Evolutionary conservation across 2,113 vertebrate genomes (phyloP).

Genomic region (Rattus norvegicus): DNA sequence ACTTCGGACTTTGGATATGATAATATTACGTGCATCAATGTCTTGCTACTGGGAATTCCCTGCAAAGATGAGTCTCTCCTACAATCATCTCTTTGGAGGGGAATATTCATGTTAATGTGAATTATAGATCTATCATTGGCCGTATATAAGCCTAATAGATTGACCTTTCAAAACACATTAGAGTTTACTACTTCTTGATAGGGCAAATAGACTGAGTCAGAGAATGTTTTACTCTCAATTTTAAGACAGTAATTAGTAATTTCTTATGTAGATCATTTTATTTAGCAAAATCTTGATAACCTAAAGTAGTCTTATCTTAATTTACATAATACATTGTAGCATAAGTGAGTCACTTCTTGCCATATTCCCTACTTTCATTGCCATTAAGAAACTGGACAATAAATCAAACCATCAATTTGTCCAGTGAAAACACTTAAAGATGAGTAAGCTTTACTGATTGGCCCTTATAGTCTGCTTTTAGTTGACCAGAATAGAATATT

Average conservation of each 20-base stretch:
- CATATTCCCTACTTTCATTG: background rate
- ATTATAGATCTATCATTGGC: background rate
- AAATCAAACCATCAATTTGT: conserved; percentile 51
- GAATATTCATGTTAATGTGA: background rate
- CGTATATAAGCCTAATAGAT: background rate
- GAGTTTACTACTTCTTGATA: background rate
- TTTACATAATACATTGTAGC: background rate
- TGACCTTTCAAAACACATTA: background rate
- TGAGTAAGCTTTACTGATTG: background rate
- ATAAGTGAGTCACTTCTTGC: background rate
- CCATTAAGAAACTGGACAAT: background rate
- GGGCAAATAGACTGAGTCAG: background rate
- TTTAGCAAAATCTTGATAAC: background rate
- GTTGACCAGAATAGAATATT: conserved; percentile 1
- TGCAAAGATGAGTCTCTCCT: background rate
- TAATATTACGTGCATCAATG: background rate
- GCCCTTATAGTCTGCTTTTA: background rate
- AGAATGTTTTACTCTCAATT: background rate
- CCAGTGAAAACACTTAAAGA: background rate
- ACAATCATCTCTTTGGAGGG: background rate
- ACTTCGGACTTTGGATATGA: background rate
- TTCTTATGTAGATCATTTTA: background rate
- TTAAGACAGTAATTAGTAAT: conserved; percentile 40
- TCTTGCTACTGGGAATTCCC: background rate
- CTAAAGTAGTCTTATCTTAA: background rate